A percentile compares a stretch with the other conserved stretches of the same genome.
phyloP scores from a whole-genome alignment of 1,140 invertebrate genomes.

The Brachionus paranguensis region DNA sequence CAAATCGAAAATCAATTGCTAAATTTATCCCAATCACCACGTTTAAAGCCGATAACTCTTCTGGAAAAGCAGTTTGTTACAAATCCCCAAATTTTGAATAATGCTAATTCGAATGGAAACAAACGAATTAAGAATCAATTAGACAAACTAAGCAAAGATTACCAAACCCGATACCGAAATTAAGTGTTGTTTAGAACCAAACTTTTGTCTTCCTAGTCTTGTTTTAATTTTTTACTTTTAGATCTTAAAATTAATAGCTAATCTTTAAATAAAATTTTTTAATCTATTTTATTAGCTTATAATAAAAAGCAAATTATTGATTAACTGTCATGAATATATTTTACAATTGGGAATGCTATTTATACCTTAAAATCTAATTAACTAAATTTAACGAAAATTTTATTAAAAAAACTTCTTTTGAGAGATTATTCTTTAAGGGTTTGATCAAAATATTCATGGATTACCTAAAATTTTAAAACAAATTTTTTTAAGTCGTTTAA shows the following conservation, averaged over 20 bases:
- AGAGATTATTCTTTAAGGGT: no score
- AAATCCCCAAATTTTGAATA: conserved; percentile 26
- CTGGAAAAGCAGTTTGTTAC: conserved; percentile 17
- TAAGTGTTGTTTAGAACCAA: background rate
- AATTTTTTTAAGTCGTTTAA: no score
- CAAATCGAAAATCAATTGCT: conserved; percentile 9
- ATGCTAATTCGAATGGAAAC: background rate
- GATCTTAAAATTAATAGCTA: background rate
- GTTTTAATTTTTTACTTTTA: background rate
- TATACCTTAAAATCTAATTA: no score
- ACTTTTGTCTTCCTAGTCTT: background rate
- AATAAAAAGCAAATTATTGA: no score
- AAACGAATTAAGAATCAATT: conserved; percentile 16
- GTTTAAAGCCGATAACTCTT: conserved; percentile 11
- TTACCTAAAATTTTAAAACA: no score
- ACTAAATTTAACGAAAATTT: no score
- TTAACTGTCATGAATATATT: no score
- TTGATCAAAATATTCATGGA: no score
- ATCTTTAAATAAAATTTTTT: no score
- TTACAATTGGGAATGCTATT: no score
- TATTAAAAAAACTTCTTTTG: no score
- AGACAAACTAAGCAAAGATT: conserved; percentile 11
- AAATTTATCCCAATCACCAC: conserved; percentile 34
- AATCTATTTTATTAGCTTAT: no score
- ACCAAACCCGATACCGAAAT: conserved; percentile 16